These are phyloP conservation scores for Pantherophis guttatus DNA, from an alignment of 2,113 vertebrate species.

Conservation along the genomic window DNA sequence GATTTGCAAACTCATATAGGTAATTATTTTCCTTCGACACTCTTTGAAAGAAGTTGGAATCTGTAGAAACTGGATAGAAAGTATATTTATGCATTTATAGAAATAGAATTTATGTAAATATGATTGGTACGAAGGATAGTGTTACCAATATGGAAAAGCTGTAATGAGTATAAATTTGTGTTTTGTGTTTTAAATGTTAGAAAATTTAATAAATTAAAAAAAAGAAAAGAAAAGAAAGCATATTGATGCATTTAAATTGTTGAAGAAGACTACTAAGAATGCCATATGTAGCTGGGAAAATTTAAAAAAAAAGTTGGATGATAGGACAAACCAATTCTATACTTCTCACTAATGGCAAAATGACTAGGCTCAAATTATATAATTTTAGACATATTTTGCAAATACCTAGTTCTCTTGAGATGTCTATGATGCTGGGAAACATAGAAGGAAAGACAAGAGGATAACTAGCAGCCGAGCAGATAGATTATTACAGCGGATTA, in stretches of 20 bases:
- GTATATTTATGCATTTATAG: not conserved
- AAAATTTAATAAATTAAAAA: no score
- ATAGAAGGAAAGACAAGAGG: not conserved
- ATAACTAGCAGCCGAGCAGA: not conserved
- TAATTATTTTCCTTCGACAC: not conserved
- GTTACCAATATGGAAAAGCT: no score
- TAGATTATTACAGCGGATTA: not conserved
- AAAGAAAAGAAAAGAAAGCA: no score
- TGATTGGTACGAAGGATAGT: no score
- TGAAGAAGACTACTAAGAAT: not conserved
- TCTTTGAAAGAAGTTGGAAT: not conserved
- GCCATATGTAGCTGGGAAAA: not conserved
- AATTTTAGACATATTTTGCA: not conserved
- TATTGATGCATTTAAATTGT: not conserved
- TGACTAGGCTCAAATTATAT: not conserved
- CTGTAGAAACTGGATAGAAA: not conserved
- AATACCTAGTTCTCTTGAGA: not conserved
- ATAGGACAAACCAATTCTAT: not conserved
- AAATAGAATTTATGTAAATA: no score
- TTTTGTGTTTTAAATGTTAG: no score
- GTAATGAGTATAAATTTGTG: no score
- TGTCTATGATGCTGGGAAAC: not conserved
- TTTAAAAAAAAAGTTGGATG: not conserved
- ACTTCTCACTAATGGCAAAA: not conserved
- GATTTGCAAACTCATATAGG: not conserved